phyloP scores from a whole-genome alignment of 2,797 vertebrate genomes.

The Muscicapa comitata region DNA sequence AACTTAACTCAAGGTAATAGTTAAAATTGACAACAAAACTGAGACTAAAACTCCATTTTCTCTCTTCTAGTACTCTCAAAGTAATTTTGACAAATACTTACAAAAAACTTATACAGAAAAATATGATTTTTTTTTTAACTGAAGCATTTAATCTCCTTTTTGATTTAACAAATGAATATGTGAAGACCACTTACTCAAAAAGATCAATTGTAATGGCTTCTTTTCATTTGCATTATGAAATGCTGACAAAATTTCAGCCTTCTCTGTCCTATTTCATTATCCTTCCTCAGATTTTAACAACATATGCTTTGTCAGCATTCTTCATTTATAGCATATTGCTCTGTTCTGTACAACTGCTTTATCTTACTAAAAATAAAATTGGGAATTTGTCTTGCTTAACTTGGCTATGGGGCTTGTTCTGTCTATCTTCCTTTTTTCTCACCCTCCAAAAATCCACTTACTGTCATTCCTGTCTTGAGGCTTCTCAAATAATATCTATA shows the following conservation, averaged over 20 bases:
- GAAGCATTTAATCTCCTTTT: not conserved
- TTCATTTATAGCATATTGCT: constrained; percentile 20
- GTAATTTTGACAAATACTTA: not conserved
- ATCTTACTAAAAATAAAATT: constrained; percentile 29
- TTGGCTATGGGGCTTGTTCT: not conserved
- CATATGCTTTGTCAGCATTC: constrained; percentile 30
- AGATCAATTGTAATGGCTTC: not conserved
- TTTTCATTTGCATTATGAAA: constrained; percentile 42
- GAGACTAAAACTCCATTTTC: not conserved
- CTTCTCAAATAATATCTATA: not conserved
- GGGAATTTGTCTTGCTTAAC: not conserved
- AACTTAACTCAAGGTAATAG: not conserved
- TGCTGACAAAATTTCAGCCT: constrained; percentile 11
- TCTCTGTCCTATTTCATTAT: constrained; percentile 12
- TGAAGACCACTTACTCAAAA: not conserved
- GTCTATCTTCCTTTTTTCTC: not conserved
- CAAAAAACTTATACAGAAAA: not conserved
- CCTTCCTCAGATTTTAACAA: constrained; percentile 14
- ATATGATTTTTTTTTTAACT: not conserved
- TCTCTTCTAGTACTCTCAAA: not conserved
- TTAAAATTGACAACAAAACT: not conserved
- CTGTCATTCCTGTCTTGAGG: not conserved
- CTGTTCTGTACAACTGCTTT: not conserved
- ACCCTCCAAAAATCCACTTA: not conserved
- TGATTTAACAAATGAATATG: not conserved